Base-by-base conservation (phyloP, 2,113 vertebrate genomes). In the Cisticola juncidis region DNA sequence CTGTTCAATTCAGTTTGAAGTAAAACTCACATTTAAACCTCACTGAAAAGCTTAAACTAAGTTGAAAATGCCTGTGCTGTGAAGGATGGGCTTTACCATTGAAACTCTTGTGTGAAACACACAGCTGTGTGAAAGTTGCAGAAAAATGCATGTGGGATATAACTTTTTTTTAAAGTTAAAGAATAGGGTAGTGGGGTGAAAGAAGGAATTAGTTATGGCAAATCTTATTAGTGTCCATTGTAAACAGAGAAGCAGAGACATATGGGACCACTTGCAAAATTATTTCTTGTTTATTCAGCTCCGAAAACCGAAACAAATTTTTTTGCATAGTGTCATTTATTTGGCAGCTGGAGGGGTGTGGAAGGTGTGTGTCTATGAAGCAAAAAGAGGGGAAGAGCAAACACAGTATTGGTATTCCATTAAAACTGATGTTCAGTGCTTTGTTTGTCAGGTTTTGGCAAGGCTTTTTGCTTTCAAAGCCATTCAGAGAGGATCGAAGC, bases 151-250 rank as follows among this genome's bases (percentile, higher is more conserved):
- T 22, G 10, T 94, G 91, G 69, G 51, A 61, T 72, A 57, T 76
- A n/a, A n/a, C 64, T 33, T 25, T 58, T 76, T 56, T 7, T 68
- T 70, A 25, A 86, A 92, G 91, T 86, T 93, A 86, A 76, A 91
- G 88, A 92, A 90, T 79, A 96, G 93, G 57, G 71, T 93, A 90
- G 36, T 80, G 80, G 91, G 97, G 96, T 98, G 96, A 97, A 98
- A 97, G 97, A 97, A 93, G 92, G 96, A 97, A 98, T 98, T 98
- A 97, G 97, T 96, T 97, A 96, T 98, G 97, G 97, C 97, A 98
- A 97, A 97, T 98, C 98, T 97, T 94, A 94, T 98, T 97, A 98
- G 96, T 95, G 92, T 94, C 97, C 95, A 93, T 97, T 98, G 97
- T 98, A 96, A 96, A 89, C 73, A 90, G 91, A 95, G 92, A 97